These are phyloP conservation scores for Stegodyphus mimosarum DNA, from an alignment of 1,140 invertebrate genomes.

Conservation along the genomic window DNA sequence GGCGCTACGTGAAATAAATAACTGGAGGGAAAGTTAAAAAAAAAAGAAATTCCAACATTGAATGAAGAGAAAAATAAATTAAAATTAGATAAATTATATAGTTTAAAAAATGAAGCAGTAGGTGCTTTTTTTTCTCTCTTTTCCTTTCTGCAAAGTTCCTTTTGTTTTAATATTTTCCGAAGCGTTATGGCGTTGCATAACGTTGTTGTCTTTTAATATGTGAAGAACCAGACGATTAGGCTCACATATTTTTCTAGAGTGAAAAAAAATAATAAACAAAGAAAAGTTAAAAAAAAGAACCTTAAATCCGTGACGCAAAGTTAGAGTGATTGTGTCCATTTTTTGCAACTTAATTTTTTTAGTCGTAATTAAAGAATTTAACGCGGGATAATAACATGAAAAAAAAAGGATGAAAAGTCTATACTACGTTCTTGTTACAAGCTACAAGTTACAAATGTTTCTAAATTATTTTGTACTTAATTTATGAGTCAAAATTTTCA, in stretches of 20 bases:
- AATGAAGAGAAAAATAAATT: conserved; percentile 59
- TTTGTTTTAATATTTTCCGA: conserved; percentile 49
- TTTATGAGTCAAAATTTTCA: conserved; percentile 12
- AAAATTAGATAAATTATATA: conserved; percentile 60
- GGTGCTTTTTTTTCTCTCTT: not conserved
- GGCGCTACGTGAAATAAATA: conserved; percentile 34
- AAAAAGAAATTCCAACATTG: conserved; percentile 11
- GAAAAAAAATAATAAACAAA: conserved; percentile 17
- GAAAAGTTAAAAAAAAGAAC: not conserved
- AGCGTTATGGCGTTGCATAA: not conserved
- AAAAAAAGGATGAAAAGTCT: not conserved
- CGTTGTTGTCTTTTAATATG: conserved; percentile 49
- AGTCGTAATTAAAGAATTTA: conserved; percentile 54
- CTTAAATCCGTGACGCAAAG: conserved; percentile 49
- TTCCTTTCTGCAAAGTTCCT: not conserved
- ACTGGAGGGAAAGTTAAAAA: not conserved
- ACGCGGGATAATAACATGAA: conserved; percentile 34
- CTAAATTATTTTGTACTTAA: conserved; percentile 26
- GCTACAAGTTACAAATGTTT: not conserved
- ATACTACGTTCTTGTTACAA: not conserved
- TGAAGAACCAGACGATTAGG: conserved; percentile 47
- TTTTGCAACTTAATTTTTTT: conserved; percentile 41
- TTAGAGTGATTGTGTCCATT: conserved; percentile 39
- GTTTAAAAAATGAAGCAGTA: conserved; percentile 37
- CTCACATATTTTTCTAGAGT: conserved; percentile 17